Base-by-base conservation (phyloP, 2,888 invertebrate genomes). In the Hesperia comma region DNA sequence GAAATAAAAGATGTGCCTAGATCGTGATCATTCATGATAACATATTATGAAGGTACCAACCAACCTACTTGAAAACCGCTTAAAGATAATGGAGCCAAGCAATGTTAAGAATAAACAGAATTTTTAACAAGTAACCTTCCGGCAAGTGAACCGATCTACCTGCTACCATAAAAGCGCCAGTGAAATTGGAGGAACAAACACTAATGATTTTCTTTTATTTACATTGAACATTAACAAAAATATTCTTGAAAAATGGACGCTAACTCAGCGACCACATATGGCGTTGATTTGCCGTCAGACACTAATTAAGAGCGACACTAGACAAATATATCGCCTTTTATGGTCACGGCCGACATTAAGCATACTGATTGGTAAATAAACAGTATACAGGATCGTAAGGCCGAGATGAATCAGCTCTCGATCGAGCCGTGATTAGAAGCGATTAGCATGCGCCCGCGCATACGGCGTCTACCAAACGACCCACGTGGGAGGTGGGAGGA, bases 241-340 rank as follows among this genome's bases (percentile, higher is more conserved):
- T 84, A 84, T 86, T 83, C 80, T 85, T 80, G 78, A 82, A 83
- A 82, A 85, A 82, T 84, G 83, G 78, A 84, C 79, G 86, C 83
- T 88, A 86, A 87, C 83, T 76, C 79, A 71, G 63, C 79, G 88
- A 85, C 90, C 90, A 90, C 90, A 91, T 90, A 90, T 83, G 85
- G 86, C 79, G 86, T 83, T 80, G 84, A 87, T 90, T 90, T 84
- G 83, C 88, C 83, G 87, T 84, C 83, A 80, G 81, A 79, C 84
- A 85, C 90, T 90, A 90, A 90, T 91, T 88, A 86, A 81, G 86
- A 88, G 83, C 87, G 87, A 86, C 88, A 86, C 86, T 86, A 87
- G 86, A 87, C 88, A 91, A 91, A 92, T 90, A 89, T 85, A 89
- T 86, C 85, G 82, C 89, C 89, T 89, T 92, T 90, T 92, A 91